A percentile compares a stretch with the other conserved stretches of the same genome.
phyloP scores from a whole-genome alignment of 2,888 invertebrate species.

The Leptopilina drosophilae region DNA sequence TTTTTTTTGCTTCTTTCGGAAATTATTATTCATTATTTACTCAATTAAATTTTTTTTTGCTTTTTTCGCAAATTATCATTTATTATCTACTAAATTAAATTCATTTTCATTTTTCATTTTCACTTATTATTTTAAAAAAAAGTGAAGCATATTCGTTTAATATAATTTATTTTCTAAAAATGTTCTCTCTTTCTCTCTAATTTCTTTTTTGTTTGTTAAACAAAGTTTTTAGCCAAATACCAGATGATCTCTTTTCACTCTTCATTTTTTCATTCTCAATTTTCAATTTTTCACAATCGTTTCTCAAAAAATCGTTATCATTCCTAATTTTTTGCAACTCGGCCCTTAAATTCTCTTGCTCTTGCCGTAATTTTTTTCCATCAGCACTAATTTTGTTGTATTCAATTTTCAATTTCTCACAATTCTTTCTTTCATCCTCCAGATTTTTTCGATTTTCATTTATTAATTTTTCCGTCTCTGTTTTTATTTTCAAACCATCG shows the following conservation, averaged over 20 bases:
- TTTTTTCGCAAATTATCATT: no score
- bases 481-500: conserved; percentile 33
- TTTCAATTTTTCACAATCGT: conserved; percentile 43
- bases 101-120: neutral
- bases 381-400: conserved; percentile 42
- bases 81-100: no score
- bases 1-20: no score
- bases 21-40: no score
- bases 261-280: neutral
- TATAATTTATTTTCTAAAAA: neutral
- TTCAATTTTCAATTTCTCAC: conserved; percentile 29
- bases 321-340: conserved; percentile 48
- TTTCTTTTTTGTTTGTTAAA: conserved; percentile 18
- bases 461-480: conserved; percentile 46
- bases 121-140: neutral
- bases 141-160: neutral
- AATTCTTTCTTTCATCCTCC: conserved; percentile 1
- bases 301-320: conserved; percentile 43
- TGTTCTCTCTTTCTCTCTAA: neutral
- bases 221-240: conserved; percentile 9
- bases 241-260: neutral
- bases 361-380: conserved; percentile 46
- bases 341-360: conserved; percentile 44
- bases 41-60: neutral
- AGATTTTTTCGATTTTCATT: conserved; percentile 36